A percentile compares a stretch with the other conserved stretches of the same genome.
Conservation (phyloP, 1,140 invertebrate species). For the Drosophila ercepeae region DNA sequence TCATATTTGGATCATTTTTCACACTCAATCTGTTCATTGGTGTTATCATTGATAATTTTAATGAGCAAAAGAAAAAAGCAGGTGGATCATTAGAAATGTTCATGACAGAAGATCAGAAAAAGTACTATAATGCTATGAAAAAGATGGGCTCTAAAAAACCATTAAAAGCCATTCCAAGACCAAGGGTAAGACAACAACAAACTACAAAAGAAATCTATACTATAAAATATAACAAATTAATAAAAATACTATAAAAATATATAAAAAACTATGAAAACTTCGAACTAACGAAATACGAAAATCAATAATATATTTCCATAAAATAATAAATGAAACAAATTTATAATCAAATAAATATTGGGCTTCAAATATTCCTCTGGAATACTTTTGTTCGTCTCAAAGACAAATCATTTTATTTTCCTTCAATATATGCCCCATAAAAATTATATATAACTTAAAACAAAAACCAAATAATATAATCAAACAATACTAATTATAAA, state of each 20-base stretch:
- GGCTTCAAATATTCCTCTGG: not conserved
- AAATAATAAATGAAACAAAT: slow-evolving; percentile 11
- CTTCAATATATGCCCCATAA: not conserved
- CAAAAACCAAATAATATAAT: slow-evolving; percentile 13
- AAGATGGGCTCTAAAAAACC: slow-evolving; percentile 99
- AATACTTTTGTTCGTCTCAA: not conserved
- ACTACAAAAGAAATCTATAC: slow-evolving; percentile 45
- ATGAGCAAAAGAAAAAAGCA: slow-evolving; percentile 99
- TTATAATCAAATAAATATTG: not conserved
- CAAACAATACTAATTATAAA: slow-evolving; percentile 8
- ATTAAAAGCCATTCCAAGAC: slow-evolving; percentile 98
- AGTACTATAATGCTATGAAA: slow-evolving; percentile 99
- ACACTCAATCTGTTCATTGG: slow-evolving; percentile 99
- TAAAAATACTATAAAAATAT: too few species aligned
- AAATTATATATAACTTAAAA: not conserved
- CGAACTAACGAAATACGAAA: slow-evolving; percentile 16
- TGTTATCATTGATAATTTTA: slow-evolving; percentile 99
- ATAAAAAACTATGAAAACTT: slow-evolving; percentile 27
- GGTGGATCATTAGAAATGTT: slow-evolving; percentile 99
- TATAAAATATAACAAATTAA: slow-evolving; percentile 24
- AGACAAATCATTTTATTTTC: slow-evolving; percentile 2
- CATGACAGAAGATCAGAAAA: slow-evolving; percentile 99
- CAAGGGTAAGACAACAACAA: slow-evolving; percentile 89
- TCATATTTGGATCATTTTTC: slow-evolving; percentile 98
- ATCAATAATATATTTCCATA: slow-evolving; percentile 15